Base-by-base conservation (phyloP, 2,113 vertebrate species). In the Eubucco bourcierii region DNA sequence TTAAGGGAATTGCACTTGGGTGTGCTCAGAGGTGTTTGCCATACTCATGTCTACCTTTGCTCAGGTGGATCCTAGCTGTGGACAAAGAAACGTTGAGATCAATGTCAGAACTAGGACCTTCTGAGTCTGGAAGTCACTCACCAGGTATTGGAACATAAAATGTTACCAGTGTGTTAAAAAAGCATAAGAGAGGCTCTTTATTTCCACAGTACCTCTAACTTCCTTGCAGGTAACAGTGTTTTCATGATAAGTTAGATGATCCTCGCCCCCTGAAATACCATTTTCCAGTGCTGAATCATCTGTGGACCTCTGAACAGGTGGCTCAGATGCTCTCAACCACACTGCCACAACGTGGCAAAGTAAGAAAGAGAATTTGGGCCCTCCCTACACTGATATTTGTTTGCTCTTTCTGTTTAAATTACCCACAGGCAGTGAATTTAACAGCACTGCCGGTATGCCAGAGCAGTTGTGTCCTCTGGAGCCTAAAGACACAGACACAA, bases 401-500 rank as follows among this genome's bases (percentile, higher is more conserved):
- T 86, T 94, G 66, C 16, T 83, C 41, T 77, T 88, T 72, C 46
- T 93, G 59, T 91, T 90, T 84, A 59, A 95, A 88, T 9, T 61
- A n/a, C 29, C 5, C 0, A 2, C 88, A 74, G 58, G 59, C 70
- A 47, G 39, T 41, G 83, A 90, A 84, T 39, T 28, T 55, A 8
- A 53, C 29, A 55, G 70, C 33, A 15, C 47, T 17, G 31, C 20
- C 2, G 1, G 21, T 29, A 34, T 41, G 68, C 60, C 53, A 47
- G 25, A 71, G 53, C 33, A 72, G 44, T 10, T 74, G 60, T 3
- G 3, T 47, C 61, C 52, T 83, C 15, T 21, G 20, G 41, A 60
- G 66, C 58, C 52, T 52, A 33, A 88, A 39, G 79, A 82, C 18
- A 65, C n/a, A n/a, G n/a, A n/a, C n/a, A n/a, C n/a, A n/a, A n/a